These are phyloP conservation scores for Hirudinaria manillensis DNA, from an alignment of 2,888 invertebrate genomes.

Conservation along the genomic window DNA sequence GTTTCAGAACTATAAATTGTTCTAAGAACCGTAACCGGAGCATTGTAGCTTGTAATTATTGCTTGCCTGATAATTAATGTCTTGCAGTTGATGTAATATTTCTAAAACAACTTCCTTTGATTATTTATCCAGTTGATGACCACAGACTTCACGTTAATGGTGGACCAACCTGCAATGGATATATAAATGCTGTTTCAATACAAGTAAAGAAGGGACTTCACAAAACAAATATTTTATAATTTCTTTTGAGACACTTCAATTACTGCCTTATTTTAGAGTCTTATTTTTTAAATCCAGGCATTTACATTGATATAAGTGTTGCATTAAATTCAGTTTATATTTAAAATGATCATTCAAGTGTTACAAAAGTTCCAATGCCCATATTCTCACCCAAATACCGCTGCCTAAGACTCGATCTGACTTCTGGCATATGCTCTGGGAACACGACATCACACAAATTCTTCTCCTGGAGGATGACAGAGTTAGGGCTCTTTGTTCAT, in stretches of 20 bases:
- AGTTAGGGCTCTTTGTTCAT: neutral
- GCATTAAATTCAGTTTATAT: neutral
- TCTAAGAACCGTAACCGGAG: neutral
- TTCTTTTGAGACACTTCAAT: neutral
- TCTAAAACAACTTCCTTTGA: neutral
- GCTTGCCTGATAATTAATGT: neutral
- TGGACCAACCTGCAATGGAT: neutral
- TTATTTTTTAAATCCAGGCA: too few relatives aligned
- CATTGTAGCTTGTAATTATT: constrained; percentile 1
- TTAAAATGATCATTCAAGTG: neutral
- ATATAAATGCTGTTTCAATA: neutral
- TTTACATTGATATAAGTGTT: neutral
- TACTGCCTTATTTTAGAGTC: too few relatives aligned
- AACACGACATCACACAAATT: neutral
- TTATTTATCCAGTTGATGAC: neutral
- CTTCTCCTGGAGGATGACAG: neutral
- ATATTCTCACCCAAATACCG: constrained; percentile 1
- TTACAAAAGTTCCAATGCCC: neutral
- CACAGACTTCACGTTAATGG: neutral
- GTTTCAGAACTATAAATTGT: neutral
- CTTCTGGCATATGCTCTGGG: constrained; percentile 3
- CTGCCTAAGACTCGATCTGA: neutral
- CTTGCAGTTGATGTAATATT: neutral
- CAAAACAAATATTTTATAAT: neutral
- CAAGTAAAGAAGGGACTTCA: neutral